A percentile compares a stretch with the other conserved stretches of the same genome.
These are phyloP conservation scores for Hyperopisus bebe DNA, from an alignment of 2,113 vertebrate species.

Conservation along the genomic window DNA sequence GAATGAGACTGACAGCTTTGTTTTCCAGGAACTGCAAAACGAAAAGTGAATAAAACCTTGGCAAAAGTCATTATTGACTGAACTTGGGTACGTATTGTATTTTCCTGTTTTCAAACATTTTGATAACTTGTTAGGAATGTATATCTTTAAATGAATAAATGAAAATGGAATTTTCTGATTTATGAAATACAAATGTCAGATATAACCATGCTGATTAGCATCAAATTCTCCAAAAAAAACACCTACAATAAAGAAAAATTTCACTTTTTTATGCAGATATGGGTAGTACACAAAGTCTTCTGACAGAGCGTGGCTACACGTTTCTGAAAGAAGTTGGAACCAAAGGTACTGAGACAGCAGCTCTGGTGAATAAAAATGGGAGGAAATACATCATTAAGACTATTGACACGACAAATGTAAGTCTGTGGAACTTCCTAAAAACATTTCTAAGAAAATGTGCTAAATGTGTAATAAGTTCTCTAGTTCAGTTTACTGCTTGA, in stretches of 20 bases:
- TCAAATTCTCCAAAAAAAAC: not conserved
- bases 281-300: not conserved
- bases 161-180: not conserved
- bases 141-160: not conserved
- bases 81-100: not conserved
- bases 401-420: not conserved
- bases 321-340: slow-evolving; percentile 65
- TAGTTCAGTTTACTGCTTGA: too few species aligned
- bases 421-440: not conserved
- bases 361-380: slow-evolving; percentile 68
- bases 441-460: not conserved
- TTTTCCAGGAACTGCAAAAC: not conserved
- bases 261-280: not conserved
- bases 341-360: slow-evolving; percentile 71
- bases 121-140: not conserved
- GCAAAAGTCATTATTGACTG: not conserved
- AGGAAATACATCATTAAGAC: slow-evolving; percentile 73
- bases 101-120: not conserved
- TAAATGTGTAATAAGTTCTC: too few species aligned
- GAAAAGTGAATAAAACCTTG: not conserved
- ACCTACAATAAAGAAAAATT: not conserved
- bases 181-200: not conserved
- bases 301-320: not conserved
- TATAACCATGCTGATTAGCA: not conserved
- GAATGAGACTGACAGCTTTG: not conserved